These are phyloP conservation scores for Pardosa pseudoannulata DNA, from an alignment of 2,888 invertebrate species.

Conservation along the genomic window DNA sequence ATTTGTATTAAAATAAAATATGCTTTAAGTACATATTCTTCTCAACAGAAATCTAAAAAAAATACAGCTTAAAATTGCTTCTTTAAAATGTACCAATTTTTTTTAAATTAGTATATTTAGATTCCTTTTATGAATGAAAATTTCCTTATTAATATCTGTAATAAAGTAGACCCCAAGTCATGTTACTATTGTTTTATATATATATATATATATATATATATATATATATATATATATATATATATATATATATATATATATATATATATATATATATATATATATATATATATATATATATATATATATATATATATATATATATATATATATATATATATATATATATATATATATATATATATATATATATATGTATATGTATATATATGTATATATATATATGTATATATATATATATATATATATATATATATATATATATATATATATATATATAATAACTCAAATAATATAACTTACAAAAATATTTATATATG, in stretches of 20 bases:
- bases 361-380: neutral
- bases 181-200: no score
- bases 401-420: neutral
- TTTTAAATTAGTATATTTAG: no score
- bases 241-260: neutral
- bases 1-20: no score
- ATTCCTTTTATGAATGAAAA: no score
- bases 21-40: no score
- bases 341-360: neutral
- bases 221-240: neutral
- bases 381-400: neutral
- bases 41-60: no score
- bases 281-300: neutral
- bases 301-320: neutral
- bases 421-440: neutral
- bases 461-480: no score
- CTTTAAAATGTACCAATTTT: no score
- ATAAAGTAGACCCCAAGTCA: no score
- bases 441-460: neutral
- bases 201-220: neutral
- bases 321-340: neutral
- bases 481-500: no score
- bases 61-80: no score
- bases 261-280: neutral
- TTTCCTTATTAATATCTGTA: no score